Evolutionary conservation across 2,113 vertebrate species (phyloP), one percentile per base, ranked within the genome.

Genomic region (Sorex araneus): DNA sequence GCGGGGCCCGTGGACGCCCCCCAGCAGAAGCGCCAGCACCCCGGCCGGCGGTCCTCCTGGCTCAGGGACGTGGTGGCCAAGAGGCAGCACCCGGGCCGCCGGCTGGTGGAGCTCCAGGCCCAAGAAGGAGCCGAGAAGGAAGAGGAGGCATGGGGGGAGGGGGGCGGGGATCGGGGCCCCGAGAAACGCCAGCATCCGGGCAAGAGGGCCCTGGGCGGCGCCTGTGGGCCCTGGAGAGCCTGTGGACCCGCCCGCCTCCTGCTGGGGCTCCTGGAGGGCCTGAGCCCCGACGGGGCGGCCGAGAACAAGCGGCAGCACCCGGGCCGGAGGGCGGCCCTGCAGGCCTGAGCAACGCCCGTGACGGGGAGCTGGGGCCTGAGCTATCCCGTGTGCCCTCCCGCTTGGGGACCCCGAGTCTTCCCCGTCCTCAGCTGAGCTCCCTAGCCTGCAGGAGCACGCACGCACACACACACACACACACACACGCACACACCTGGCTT

Each of bases 261-360:
- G 93, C 96, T 99, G 77, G 98, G 98, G 96, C 97, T 99, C 95
- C 96, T 98, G 94, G 97, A 97, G 95, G 97, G 98, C 75, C 94
- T 98, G 70, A 98, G 96, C 96, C 98, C 97, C 95, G 97, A 93
- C 32, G 97, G 96, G 19, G 90, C 87, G 15, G 27, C 15, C 19
- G 98, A 98, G 92, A 98, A 98, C 97, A 99, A 99, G 97, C 97
- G 98, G 54, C 99, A 99, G 94, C 99, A 99, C 79, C 99, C 99
- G 7, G 99, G 99, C 11, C 98, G 98, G 96, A 98, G 98, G 93
- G 97, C 97, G 45, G 96, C 96, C 32, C 91, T 92, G 40, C 70
- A 88, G 84, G 97, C 98, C 93, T 99, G 96, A 98, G n/a, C 66
- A 83, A 80, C 15, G 89, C 85, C 47, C 78, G 63, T 84, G 82